Base-by-base conservation (phyloP, 2,113 vertebrate species). In the Sander lucioperca region DNA sequence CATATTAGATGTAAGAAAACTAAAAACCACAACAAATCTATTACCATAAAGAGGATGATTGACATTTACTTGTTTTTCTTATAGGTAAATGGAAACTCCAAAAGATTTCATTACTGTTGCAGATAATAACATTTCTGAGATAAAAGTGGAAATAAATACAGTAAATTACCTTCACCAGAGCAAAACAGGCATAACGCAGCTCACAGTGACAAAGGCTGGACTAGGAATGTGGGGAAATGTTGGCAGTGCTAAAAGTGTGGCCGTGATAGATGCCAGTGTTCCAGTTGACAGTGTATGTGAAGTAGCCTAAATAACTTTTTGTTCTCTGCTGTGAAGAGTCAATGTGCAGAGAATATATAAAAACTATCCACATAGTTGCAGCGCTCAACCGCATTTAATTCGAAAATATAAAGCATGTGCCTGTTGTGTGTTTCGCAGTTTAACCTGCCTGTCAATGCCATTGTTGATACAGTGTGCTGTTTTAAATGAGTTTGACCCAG, bases 401-500 rank as follows among this genome's bases (percentile, higher is more conserved):
- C 14, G 57, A 69, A 83, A 86, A 76, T 67, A 78, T 27, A 76
- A 89, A 84, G 64, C 66, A 47, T 33, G 47, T 16, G 48, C 33
- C 39, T 63, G 48, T 54, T 76, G 68, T 81, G 69, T 48, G 61
- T 45, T 15, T 84, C 71, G 48, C 65, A 83, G 25, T 90, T 87
- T 84, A 85, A 89, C 78, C 86, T 86, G 79, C 80, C 86, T 70
- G 79, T 83, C 79, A 66, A 65, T 74, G 33, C 76, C n/a, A 79
- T 58, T 88, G 70, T 82, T 70, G 77, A 87, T 56, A 80, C 47
- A 25, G 64, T 68, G 82, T 51, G 53, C 76, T 3, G 36, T 58
- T 82, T 75, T 58, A 90, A 90, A 93, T 80, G 68, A 86, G 85
- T 89, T 85, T 86, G 91, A 91, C 88, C 92, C 71, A 91, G 69